Percentiles rank a stretch among this genome's conserved stretches.
phyloP scores from a whole-genome alignment of 2,797 vertebrate genomes.

The Ataeniobius toweri region DNA sequence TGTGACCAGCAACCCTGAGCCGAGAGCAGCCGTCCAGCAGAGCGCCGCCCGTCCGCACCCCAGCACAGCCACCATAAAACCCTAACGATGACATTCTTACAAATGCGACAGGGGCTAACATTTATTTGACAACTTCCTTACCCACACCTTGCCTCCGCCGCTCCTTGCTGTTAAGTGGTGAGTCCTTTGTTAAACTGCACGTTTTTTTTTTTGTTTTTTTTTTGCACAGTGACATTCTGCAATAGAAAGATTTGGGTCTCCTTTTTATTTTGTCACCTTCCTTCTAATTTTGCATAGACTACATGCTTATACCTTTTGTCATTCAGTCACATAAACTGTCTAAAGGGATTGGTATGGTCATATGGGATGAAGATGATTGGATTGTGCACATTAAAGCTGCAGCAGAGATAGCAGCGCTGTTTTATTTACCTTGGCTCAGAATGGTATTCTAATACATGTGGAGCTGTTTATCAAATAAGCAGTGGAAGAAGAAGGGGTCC shows the following conservation, averaged over 20 bases:
- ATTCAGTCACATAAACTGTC: background rate
- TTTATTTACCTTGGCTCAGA: background rate
- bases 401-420: background rate
- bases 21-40: conserved; percentile 31
- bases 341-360: background rate
- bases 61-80: conserved; percentile 51
- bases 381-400: conserved; percentile 2
- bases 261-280: background rate
- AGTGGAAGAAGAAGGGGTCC: background rate
- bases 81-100: conserved; percentile 79
- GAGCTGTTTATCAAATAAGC: background rate
- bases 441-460: background rate
- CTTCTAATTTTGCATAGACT: background rate
- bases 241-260: background rate
- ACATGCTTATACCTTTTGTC: background rate
- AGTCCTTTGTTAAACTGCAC: conserved; percentile 51
- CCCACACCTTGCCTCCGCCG: conserved; percentile 53
- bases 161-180: conserved; percentile 73
- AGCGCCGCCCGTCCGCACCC: conserved; percentile 47
- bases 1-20: conserved; percentile 57
- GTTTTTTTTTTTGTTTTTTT: background rate
- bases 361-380: background rate
- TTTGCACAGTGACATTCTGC: background rate
- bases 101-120: conserved; percentile 60
- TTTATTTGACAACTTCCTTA: conserved; percentile 76